Percentiles rank a stretch among this genome's conserved stretches.
These are phyloP conservation scores for Corythoichthys intestinalis DNA, from an alignment of 2,113 vertebrate genomes.

Conservation along the genomic window DNA sequence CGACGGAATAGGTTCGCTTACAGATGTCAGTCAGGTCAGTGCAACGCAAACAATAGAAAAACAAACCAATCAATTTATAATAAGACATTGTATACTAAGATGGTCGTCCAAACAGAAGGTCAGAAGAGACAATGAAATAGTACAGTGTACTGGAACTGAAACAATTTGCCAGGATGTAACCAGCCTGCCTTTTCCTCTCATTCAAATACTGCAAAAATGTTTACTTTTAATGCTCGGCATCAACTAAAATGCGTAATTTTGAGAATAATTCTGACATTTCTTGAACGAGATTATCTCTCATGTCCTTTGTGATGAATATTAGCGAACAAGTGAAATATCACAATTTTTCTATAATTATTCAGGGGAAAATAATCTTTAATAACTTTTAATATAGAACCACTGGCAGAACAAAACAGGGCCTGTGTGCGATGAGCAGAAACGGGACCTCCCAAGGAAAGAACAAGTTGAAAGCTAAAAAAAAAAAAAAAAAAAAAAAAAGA, in stretches of 20 bases:
- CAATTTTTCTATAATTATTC: background rate
- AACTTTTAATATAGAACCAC: no score
- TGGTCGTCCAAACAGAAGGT: background rate
- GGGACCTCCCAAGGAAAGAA: no score
- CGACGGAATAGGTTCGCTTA: background rate
- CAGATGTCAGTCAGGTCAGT: slow-evolving; percentile 40
- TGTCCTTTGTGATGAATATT: background rate
- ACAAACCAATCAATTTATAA: background rate
- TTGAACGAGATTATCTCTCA: background rate
- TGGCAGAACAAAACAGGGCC: no score
- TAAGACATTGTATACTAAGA: slow-evolving; percentile 34
- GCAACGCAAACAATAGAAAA: background rate
- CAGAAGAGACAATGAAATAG: background rate
- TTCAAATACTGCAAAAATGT: background rate
- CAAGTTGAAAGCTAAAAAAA: no score
- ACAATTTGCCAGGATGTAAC: background rate
- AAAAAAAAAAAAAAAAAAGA: no score
- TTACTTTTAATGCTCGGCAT: background rate
- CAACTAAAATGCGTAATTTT: background rate
- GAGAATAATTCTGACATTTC: background rate
- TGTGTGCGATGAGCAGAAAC: no score
- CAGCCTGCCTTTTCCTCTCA: background rate
- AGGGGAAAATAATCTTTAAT: no score
- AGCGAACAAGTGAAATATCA: background rate
- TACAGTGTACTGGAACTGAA: background rate